Base-by-base conservation (phyloP, 2,113 vertebrate genomes). In the Motacilla alba region DNA sequence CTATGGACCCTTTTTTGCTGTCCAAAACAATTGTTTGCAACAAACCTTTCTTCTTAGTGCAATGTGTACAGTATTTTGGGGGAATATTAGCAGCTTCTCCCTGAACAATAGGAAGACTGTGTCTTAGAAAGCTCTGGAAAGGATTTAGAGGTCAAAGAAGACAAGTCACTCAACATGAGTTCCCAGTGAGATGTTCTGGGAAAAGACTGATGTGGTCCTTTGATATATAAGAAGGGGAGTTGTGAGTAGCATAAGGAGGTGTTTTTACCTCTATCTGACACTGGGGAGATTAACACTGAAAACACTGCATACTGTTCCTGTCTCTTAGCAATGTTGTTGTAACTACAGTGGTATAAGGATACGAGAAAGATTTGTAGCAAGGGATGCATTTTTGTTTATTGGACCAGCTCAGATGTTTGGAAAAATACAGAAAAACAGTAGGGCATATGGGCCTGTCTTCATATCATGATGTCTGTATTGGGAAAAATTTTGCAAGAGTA, bases 61-160 rank as follows among this genome's bases (percentile, higher is more conserved):
- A 92, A 89, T 49, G 50, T 11, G 35, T 70, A 31, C 46, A 89
- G 49, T 81, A 52, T 93, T 78, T 93, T 88, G 8, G 31, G 53
- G 66, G 68, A 93, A 95, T 3, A 10, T 88, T 52, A 88, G 64
- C 56, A 86, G 68, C 64, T 90, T 90, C 33, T 83, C 31, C 90
- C 44, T 60, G 52, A 95, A 97, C 95, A 96, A 95, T 92, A 81
- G 90, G 85, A 93, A 94, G 72, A 93, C 93, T 97, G 93, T 97
- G 79, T 86, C 82, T 95, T 95, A 70, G 87, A 96, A 93, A 97
- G 68, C 93, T 95, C 93, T 97, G 96, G 94, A 97, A 97, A 92
- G 93, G 94, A 96, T 95, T 95, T 97, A 97, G 85, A 96, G 95
- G 96, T 97, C 94, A 96, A 93, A 95, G 93, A 94, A 95, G 95